Evolutionary conservation across 1,140 invertebrate genomes (phyloP).

Genomic region (Batillaria attramentaria): DNA sequence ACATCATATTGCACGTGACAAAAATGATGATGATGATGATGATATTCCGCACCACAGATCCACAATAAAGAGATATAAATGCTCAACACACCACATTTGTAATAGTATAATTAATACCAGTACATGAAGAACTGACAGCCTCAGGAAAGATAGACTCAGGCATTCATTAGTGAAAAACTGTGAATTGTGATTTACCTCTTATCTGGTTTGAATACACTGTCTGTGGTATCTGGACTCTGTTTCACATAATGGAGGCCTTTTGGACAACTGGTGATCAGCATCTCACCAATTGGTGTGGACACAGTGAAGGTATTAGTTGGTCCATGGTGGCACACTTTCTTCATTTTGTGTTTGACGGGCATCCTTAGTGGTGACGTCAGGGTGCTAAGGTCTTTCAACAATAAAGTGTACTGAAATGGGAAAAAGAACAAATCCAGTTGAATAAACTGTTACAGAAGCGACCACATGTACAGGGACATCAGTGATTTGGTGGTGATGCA

Average conservation of each 20-base stretch:
- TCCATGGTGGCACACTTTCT: conserved; percentile 54
- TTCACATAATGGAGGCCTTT: conserved; percentile 62
- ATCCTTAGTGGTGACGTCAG: not conserved
- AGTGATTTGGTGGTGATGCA: too few relatives aligned
- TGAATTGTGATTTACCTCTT: conserved; percentile 44
- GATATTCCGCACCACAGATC: not conserved
- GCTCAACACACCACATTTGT: too few relatives aligned
- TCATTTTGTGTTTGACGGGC: conserved; percentile 7
- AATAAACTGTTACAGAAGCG: too few relatives aligned
- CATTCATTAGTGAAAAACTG: too few relatives aligned
- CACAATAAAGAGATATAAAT: conserved; percentile 5
- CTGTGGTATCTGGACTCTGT: conserved; percentile 48
- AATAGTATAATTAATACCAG: too few relatives aligned
- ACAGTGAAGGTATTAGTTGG: conserved; percentile 61
- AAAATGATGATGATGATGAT: not conserved
- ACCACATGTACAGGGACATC: too few relatives aligned
- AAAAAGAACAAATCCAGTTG: too few relatives aligned
- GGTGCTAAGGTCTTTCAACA: too few relatives aligned
- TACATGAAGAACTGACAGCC: too few relatives aligned
- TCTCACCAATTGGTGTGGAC: conserved; percentile 61
- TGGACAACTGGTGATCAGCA: conserved; percentile 59
- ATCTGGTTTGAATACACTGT: conserved; percentile 59
- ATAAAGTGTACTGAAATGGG: too few relatives aligned
- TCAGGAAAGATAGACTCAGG: too few relatives aligned
- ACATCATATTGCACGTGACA: not conserved